Evolutionary conservation across 2,113 vertebrate species (phyloP), one percentile per base, ranked within the genome.

Genomic region (Engraulis encrasicolus): DNA sequence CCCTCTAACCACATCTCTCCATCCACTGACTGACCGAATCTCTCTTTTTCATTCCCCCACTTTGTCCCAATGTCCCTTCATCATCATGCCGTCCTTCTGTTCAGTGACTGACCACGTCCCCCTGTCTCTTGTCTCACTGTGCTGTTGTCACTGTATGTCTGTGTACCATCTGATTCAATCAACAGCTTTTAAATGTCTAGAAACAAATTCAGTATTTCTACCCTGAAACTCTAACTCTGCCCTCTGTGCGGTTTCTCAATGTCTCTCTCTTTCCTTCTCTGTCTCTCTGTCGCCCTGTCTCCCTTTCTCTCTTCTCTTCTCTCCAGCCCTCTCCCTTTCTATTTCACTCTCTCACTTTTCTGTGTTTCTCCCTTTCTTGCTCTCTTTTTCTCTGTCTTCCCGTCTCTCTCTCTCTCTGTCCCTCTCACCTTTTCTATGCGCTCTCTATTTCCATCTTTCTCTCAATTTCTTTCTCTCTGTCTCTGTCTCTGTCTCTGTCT

Each of bases 151-250:
- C 40, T 45, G 40, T 45, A 45, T 45, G 40, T 45, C 40, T 45
- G 40, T 45, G 40, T 45, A 45, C 40, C 40, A 45, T 45, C 40
- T 45, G 40, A 45, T 3, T 45, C 40, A 45, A 45, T 45, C 40
- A 45, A 9, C 4, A 45, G 40, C 40, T 45, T 3, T 45, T 45
- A 45, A 45, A 45, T 5, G 4, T 9, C 9, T 45, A 5, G 40
- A 78, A 86, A 82, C 0, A 74, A n/a, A n/a, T n/a, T 90, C 9
- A 27, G n/a, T 48, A 20, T 0, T 78, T 50, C 80, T 78, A 81
- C 2, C 3, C 6, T 45, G 78, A 23, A 48, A 52, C 54, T 2
- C 18, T n/a, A 14, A 78, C 37, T 74, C 37, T 6, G 11, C 4
- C 78, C 40, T 52, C 34, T 36, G n/a, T 36, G 50, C 31, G 23